Percentiles rank a stretch among this genome's conserved stretches.
These are phyloP conservation scores for Anhinga rufa DNA, from an alignment of 2,113 vertebrate genomes.

Conservation along the genomic window DNA sequence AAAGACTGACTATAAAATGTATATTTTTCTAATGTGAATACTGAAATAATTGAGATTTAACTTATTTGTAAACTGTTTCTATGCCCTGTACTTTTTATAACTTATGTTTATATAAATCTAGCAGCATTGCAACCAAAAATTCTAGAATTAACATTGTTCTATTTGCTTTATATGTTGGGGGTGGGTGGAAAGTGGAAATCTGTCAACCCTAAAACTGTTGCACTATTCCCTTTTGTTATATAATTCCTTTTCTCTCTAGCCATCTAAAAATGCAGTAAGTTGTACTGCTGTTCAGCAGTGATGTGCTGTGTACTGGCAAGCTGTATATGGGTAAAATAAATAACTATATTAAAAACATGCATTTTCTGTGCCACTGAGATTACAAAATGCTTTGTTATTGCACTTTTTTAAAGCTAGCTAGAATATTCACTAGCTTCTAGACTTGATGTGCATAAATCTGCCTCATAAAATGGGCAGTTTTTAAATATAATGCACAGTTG, in stretches of 20 bases:
- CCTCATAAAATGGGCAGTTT: background rate
- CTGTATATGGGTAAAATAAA: slow-evolving; percentile 58
- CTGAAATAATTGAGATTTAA: slow-evolving; percentile 72
- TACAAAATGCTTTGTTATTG: background rate
- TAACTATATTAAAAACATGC: background rate
- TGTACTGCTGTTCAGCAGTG: slow-evolving; percentile 40
- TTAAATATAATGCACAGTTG: background rate
- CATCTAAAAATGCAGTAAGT: slow-evolving; percentile 35
- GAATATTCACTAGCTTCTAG: background rate
- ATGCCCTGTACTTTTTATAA: slow-evolving; percentile 29
- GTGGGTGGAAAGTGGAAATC: background rate
- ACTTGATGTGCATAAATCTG: background rate
- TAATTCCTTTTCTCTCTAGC: slow-evolving; percentile 18
- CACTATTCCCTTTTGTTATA: slow-evolving; percentile 46
- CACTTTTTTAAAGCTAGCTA: background rate
- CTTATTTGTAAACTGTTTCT: slow-evolving; percentile 72
- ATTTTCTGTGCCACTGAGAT: background rate
- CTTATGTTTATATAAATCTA: background rate
- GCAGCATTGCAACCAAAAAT: slow-evolving; percentile 30
- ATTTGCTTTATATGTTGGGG: slow-evolving; percentile 34
- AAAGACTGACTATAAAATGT: slow-evolving; percentile 23
- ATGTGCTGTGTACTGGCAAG: slow-evolving; percentile 42
- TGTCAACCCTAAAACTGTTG: slow-evolving; percentile 36
- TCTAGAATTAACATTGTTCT: background rate
- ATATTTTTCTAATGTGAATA: slow-evolving; percentile 76